Evolutionary conservation across 2,113 vertebrate species (phyloP), one percentile per base, ranked within the genome.

Genomic region (Urocynchramus pylzowi): DNA sequence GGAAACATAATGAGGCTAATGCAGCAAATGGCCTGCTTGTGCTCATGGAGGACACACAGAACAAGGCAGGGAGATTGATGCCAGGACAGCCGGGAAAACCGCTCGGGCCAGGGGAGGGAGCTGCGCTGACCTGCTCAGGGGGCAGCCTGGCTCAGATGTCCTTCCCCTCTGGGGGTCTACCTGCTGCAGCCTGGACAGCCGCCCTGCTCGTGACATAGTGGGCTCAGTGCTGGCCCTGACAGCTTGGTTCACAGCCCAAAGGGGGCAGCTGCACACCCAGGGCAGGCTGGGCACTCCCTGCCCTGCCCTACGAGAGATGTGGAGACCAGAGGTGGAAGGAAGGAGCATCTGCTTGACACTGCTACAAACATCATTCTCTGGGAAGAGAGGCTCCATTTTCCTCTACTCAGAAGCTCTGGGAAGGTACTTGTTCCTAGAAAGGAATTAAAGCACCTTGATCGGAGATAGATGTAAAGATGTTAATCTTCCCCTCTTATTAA

Each of bases 1-100:
- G 63, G 45, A 41, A 69, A 49, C 20, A 11, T 49, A 24, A 53
- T 21, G 26, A 63, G 57, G 61, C n/a, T 80, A 39, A 74, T 47
- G 7, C 53, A 56, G 53, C 35, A 76, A 78, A 90, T 10, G 1
- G 4, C 17, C 31, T 16, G 57, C 39, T 77, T 10, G n/a, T 61
- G 71, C 45, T 63, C 60, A 3, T 3, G 9, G 82, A 57, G 19
- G 45, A 44, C 7, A 49, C n/a, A 8, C 13, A 15, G 4, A 27
- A 3, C 44, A 23, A 61, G 2, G 21, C 0, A 0, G 59, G 22
- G 44, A 74, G 13, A 22, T 10, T 3, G 3, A 0, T 2, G 31
- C 74, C 91, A 37, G 5, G n/a, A 22, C 42, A 82, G 42, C 54
- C 1, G 6, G 67, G 56, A 82, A 70, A 75, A 44, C 7, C 0